phyloP scores from a whole-genome alignment of 37 sponge, comb jelly and placozoan genomes.

The Crambe crambe region DNA sequence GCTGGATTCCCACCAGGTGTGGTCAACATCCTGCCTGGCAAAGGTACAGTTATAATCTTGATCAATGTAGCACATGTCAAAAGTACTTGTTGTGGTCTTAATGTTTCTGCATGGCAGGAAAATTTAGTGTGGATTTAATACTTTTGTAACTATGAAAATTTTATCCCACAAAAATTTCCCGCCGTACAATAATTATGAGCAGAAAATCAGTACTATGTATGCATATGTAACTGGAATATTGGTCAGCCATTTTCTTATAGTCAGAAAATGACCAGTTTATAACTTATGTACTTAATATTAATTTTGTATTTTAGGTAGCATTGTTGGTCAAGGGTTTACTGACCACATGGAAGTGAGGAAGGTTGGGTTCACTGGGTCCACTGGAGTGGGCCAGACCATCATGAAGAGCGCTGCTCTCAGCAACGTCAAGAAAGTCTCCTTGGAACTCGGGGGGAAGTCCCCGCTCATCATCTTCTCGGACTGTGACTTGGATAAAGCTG shows the following conservation, averaged over 20 bases:
- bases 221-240: too few relatives aligned
- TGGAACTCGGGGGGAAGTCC: conserved; percentile 95
- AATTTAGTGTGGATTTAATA: neutral
- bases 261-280: too few relatives aligned
- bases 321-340: conserved; percentile 78
- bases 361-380: conserved; percentile 96
- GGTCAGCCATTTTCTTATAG: too few relatives aligned
- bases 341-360: conserved; percentile 88
- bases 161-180: too few relatives aligned
- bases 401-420: conserved; percentile 88
- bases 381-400: conserved; percentile 84
- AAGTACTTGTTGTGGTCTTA: too few relatives aligned
- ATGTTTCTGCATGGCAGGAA: neutral
- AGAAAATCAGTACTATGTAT: too few relatives aligned
- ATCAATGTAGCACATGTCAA: neutral
- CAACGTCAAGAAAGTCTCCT: conserved; percentile 91
- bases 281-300: too few relatives aligned
- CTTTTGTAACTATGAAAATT: too few relatives aligned
- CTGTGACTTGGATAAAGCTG: conserved; percentile 89
- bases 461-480: conserved; percentile 93
- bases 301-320: conserved; percentile 56
- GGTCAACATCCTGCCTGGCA: conserved; percentile 88
- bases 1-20: conserved; percentile 94
- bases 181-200: neutral
- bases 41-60: conserved; percentile 18